These are phyloP conservation scores for Lampris megalopsis DNA, from an alignment of 2,113 vertebrate species.

Conservation along the genomic window DNA sequence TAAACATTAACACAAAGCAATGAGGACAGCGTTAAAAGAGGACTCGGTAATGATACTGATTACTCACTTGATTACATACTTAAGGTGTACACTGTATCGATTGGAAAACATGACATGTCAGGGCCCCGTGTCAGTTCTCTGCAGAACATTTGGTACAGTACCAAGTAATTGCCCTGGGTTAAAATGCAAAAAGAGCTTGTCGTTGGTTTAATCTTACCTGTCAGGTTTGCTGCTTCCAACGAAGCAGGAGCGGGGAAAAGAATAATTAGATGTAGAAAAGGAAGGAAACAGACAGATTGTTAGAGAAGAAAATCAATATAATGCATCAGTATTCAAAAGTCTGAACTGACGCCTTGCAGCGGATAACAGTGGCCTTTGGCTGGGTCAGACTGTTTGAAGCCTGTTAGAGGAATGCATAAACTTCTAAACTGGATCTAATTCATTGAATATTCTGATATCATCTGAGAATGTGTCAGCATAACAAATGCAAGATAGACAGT, in stretches of 20 bases:
- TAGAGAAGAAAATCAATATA: conserved; percentile 78
- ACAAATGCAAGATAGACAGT: conserved; percentile 19
- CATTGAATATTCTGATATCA: conserved; percentile 30
- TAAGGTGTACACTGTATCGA: conserved; percentile 40
- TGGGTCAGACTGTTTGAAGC: conserved; percentile 52
- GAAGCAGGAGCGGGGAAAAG: conserved; percentile 63
- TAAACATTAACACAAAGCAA: conserved; percentile 58
- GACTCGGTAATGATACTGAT: conserved; percentile 26
- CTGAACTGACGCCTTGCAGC: conserved; percentile 72
- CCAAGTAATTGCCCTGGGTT: conserved; percentile 60
- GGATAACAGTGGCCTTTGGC: conserved; percentile 54
- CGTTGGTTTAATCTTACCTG: conserved; percentile 88
- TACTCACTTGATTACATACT: conserved; percentile 41
- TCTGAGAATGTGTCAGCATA: conserved; percentile 2
- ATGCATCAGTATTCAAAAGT: conserved; percentile 81
- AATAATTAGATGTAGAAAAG: conserved; percentile 68
- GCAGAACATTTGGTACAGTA: conserved; percentile 11
- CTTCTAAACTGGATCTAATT: conserved; percentile 51
- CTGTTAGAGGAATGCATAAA: conserved; percentile 38
- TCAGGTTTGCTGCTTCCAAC: conserved; percentile 94
- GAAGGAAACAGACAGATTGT: conserved; percentile 75
- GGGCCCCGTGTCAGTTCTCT: conserved; percentile 33
- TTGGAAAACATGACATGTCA: conserved; percentile 28
- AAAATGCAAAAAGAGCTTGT: conserved; percentile 64
- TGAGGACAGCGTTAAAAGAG: conserved; percentile 22